Evolutionary conservation across 2,113 vertebrate genomes (phyloP).

Genomic region (Lycaon pictus): DNA sequence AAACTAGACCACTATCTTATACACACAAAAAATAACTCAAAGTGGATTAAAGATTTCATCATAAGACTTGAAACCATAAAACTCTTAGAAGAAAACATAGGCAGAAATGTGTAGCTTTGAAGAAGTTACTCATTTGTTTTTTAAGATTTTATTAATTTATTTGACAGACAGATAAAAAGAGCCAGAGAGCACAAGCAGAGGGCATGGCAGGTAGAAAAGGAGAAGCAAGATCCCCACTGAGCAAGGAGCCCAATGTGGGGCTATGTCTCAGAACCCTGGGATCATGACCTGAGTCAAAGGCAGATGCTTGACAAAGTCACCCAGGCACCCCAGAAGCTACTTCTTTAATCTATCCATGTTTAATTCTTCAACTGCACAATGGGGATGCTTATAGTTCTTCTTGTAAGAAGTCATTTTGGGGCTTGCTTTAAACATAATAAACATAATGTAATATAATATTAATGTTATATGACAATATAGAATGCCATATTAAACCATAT

Average conservation of each 20-base stretch:
- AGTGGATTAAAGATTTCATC: not conserved
- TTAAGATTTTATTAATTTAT: too few relatives aligned
- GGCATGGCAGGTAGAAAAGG: too few relatives aligned
- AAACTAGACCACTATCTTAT: not conserved
- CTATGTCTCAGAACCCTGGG: too few relatives aligned
- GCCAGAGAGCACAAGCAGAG: too few relatives aligned
- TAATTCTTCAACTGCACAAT: not conserved
- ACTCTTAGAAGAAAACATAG: not conserved
- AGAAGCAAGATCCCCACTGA: too few relatives aligned
- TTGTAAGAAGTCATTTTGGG: not conserved
- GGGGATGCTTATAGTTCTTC: not conserved
- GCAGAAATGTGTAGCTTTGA: not conserved
- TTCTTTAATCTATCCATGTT: not conserved
- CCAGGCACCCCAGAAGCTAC: not conserved
- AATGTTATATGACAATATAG: not conserved
- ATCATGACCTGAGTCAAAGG: too few relatives aligned
- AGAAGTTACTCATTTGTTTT: not conserved
- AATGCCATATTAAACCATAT: not conserved
- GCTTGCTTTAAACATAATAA: not conserved
- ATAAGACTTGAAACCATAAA: not conserved
- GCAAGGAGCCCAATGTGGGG: too few relatives aligned
- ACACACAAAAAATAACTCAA: not conserved
- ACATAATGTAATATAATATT: not conserved
- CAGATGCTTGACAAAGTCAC: too few relatives aligned
- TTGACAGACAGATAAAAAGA: too few relatives aligned